Conservation (phyloP, 2,888 invertebrate species). For the Minunthozetes semirufus region DNA sequence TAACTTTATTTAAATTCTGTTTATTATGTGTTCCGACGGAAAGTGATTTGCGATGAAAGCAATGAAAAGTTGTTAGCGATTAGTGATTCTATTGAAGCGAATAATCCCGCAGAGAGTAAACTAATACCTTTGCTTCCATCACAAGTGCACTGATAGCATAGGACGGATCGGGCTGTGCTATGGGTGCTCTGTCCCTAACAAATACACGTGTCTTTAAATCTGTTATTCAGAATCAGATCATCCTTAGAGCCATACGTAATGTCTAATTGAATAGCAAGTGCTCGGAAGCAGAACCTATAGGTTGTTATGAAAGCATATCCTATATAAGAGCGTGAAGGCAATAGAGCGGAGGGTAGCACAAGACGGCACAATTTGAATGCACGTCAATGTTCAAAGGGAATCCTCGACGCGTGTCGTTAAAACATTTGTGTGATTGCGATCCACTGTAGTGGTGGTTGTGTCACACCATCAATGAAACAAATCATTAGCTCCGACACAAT, state of each 20-base stretch:
- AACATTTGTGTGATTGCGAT: slow-evolving; percentile 14
- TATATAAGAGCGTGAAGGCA: neutral
- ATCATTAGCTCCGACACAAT: slow-evolving; percentile 29
- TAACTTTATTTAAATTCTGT: slow-evolving; percentile 18
- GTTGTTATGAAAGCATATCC: neutral
- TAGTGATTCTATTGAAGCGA: slow-evolving; percentile 13
- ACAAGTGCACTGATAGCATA: neutral
- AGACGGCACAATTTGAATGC: neutral
- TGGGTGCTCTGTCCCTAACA: neutral
- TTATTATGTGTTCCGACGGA: neutral
- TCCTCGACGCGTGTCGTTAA: slow-evolving; percentile 14
- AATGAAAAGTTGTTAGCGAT: slow-evolving; percentile 24
- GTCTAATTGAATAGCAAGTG: slow-evolving; percentile 7
- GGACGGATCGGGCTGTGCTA: neutral
- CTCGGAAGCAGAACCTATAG: slow-evolving; percentile 15
- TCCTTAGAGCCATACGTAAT: slow-evolving; percentile 12
- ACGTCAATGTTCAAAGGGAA: neutral
- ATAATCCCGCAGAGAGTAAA: slow-evolving; percentile 25
- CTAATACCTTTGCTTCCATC: slow-evolving; percentile 18
- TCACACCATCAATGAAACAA: slow-evolving; percentile 22
- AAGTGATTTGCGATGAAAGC: slow-evolving; percentile 19
- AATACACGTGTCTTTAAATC: slow-evolving; percentile 26
- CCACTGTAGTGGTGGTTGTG: neutral
- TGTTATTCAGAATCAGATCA: slow-evolving; percentile 12
- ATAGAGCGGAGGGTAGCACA: neutral